Conservation (phyloP, 2,113 vertebrate species). For the Oryzias curvinotus region DNA sequence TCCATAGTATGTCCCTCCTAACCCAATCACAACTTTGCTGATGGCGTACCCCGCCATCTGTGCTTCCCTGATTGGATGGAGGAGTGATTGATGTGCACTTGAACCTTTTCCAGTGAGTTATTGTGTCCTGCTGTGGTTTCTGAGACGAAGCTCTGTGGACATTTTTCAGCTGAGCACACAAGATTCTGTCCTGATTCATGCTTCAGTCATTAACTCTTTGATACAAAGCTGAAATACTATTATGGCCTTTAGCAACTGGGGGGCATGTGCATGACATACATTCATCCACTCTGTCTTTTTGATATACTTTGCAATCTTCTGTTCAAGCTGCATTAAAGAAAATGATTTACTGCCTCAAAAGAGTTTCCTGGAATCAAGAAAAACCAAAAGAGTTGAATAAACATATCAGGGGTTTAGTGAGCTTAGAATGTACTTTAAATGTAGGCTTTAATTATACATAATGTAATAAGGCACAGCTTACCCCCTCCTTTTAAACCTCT, state of each 20-base stretch:
- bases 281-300: background rate
- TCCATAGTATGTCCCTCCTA: conserved; percentile 55
- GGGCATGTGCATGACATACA: background rate
- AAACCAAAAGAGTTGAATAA: background rate
- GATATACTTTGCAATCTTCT: background rate
- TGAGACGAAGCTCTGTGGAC: conserved; percentile 45
- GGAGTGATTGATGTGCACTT: conserved; percentile 62
- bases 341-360: background rate
- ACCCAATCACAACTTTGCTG: conserved; percentile 65
- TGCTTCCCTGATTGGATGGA: conserved; percentile 61
- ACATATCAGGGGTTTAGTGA: background rate
- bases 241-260: background rate
- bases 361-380: background rate
- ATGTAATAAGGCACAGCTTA: too few relatives aligned
- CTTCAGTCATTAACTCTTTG: conserved; percentile 35
- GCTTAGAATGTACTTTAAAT: too few relatives aligned
- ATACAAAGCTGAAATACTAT: conserved; percentile 35
- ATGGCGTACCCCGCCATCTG: conserved; percentile 54
- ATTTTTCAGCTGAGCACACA: conserved; percentile 43
- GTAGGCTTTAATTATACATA: too few relatives aligned
- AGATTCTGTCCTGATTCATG: conserved; percentile 16
- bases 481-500: too few relatives aligned
- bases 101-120: conserved; percentile 65
- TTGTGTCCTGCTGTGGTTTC: conserved; percentile 51
- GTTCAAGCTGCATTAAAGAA: background rate